A percentile compares a stretch with the other conserved stretches of the same genome.
phyloP scores from a whole-genome alignment of 2,888 invertebrate genomes.

The Strigamia transsilvanica region DNA sequence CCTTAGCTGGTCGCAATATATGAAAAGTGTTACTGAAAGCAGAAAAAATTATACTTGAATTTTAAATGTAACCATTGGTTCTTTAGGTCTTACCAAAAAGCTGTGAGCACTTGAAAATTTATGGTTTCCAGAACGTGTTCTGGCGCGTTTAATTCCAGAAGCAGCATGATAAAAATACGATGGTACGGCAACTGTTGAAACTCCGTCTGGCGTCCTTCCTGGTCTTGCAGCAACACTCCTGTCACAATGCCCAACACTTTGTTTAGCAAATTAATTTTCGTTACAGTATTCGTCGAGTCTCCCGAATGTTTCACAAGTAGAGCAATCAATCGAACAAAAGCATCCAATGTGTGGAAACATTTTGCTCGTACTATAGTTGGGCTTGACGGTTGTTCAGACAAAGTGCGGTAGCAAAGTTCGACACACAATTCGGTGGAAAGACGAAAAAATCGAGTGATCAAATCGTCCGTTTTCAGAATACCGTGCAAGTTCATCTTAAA shows the following conservation, averaged over 20 bases:
- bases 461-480: slow-evolving; percentile 95
- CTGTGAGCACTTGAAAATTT: slow-evolving; percentile 91
- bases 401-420: slow-evolving; percentile 86
- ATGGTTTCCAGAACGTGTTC: slow-evolving; percentile 93
- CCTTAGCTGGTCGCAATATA: slow-evolving; percentile 88
- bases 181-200: slow-evolving; percentile 99
- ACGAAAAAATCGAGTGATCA: slow-evolving; percentile 96
- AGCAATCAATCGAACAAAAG: slow-evolving; percentile 91
- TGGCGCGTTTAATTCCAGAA: slow-evolving; percentile 93
- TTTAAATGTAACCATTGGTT: not conserved
- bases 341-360: slow-evolving; percentile 94
- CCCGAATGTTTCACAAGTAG: slow-evolving; percentile 88
- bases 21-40: slow-evolving; percentile 80
- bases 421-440: slow-evolving; percentile 96
- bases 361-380: slow-evolving; percentile 79
- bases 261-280: slow-evolving; percentile 95
- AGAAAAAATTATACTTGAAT: not conserved
- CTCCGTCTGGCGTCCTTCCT: slow-evolving; percentile 85
- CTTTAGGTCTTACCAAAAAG: slow-evolving; percentile 76
- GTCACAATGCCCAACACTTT: slow-evolving; percentile 95
- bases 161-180: slow-evolving; percentile 93
- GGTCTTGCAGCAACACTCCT: slow-evolving; percentile 94
- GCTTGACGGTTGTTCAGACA: slow-evolving; percentile 72
- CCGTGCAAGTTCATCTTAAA: slow-evolving; percentile 91
- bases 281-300: slow-evolving; percentile 87